Evolutionary conservation across 1,140 invertebrate genomes (phyloP), one percentile per base, ranked within the genome.

Genomic region (Caenorhabditis brenneri): DNA sequence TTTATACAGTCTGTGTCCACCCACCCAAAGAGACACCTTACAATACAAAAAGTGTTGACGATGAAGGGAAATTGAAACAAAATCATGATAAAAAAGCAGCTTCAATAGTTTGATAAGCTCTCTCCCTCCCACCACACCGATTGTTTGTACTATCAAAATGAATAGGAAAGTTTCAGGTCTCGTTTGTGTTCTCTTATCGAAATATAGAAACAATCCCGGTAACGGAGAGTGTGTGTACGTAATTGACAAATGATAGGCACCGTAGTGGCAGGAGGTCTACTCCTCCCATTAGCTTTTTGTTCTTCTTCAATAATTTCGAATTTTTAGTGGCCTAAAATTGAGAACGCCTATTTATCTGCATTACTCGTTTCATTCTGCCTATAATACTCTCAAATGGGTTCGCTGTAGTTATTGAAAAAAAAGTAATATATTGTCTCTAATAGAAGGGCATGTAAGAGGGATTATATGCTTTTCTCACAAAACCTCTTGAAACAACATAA

Each of bases 91-190:
- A 65, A 65, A 65, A 31, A 29, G 33, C n/a, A 19, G 6, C 3
- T 51, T 10, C 9, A 29, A 6, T 29, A 58, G 24, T 33, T 65
- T 29, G 36, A 33, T 33, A 65, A 15, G 31, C 29, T 33, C 58
- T 15, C 15, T 4, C n/a, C 16, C 48, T 51, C n/a, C n/a, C n/a
- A 51, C 48, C 48, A 33, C 58, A 65, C 12, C 12, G 58, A 15
- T 22, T 65, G 58, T 65, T 65, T 65, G 58, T 65, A 65, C 58
- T 74, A 42, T 74, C n/a, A 24, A 27, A 65, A 74, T 58, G 24
- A 22, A 51, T n/a, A n/a, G n/a, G 22, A 42, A 29, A 46, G 65
- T 74, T 42, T 39, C 65, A 39, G 65, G 36, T 24, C 16, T 12
- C 15, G 3, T 39, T 74, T 12, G 7, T 42, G 36, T 74, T 74